phyloP scores from a whole-genome alignment of 2,797 vertebrate species.

The Furcifer pardalis region DNA sequence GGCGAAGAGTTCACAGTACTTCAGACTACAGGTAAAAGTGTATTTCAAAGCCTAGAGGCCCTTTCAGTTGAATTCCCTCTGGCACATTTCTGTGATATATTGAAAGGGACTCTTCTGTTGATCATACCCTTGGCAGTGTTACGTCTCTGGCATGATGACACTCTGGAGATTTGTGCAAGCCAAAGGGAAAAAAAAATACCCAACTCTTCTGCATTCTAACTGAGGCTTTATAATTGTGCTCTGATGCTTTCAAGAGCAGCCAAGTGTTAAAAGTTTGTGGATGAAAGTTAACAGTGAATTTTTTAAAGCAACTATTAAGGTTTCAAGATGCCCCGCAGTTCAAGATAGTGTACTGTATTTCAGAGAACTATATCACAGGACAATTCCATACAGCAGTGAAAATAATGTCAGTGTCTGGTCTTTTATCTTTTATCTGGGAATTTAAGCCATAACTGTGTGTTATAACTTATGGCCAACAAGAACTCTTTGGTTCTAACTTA shows the following conservation, averaged over 20 bases:
- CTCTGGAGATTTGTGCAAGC: conserved; percentile 18
- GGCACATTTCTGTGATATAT: conserved; percentile 27
- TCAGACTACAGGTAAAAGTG: conserved; percentile 12
- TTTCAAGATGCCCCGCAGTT: background rate
- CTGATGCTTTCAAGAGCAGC: conserved; percentile 11
- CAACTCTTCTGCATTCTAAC: conserved; percentile 10
- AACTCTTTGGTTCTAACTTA: background rate
- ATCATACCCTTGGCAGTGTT: background rate
- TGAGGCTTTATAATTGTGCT: background rate
- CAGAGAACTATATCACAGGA: background rate
- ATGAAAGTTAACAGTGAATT: conserved; percentile 20
- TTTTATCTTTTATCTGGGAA: background rate
- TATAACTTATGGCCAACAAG: background rate
- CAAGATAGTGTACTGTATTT: conserved; percentile 8
- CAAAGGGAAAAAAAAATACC: conserved; percentile 37
- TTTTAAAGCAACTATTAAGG: conserved; percentile 27
- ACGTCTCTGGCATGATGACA: background rate
- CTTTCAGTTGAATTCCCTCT: conserved; percentile 33
- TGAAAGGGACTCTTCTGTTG: accelerated
- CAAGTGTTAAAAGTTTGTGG: conserved; percentile 7
- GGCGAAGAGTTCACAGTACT: background rate
- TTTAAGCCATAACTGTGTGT: background rate
- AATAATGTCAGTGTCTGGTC: background rate
- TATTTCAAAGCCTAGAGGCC: conserved; percentile 15
- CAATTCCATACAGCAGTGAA: background rate